Base-by-base conservation (phyloP, 2,113 vertebrate species). In the Phalacrocorax pelagicus region DNA sequence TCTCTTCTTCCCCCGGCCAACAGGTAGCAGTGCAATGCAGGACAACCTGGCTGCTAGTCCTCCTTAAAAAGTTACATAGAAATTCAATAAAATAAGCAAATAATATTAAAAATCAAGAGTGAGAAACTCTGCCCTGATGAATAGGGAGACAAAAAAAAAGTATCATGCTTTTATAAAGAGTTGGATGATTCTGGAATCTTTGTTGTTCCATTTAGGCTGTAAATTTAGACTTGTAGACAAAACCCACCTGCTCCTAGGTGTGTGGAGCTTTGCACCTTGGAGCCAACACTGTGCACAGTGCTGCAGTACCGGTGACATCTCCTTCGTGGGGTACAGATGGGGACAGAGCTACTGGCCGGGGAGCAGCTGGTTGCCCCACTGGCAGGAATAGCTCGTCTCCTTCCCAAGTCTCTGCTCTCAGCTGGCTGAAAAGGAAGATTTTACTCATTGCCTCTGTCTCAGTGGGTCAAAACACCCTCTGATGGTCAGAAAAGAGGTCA, bases 271-370 rank as follows among this genome's bases (percentile, higher is more conserved):
- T 52, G 21, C 9, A 12, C 6, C 0, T 1, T 9, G 26, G 26
- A 52, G 29, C 20, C 54, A 61, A 26, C 20, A 27, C 29, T 12
- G 12, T 27, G 55, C 55, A 32, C 30, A 7, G 5, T 21, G 13
- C 8, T 30, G 9, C 5, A 10, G 34, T 19, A 24, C 9, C 12
- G 42, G 44, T 24, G 78, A 23, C 32, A 30, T 12, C 36, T 54
- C 26, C 30, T 23, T 44, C 22, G 1, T 9, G 54, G 46, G n/a
- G 11, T 3, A 21, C 0, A 5, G 24, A 30, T 55, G 61, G 32
- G 21, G 61, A 62, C 27, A 38, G 29, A 65, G 65, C 32, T 78
- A 6, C 16, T 23, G 36, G 44, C 11, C 10, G 3, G 3, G 20
- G 12, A 11, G 81, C 29, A 4, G 15, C 47, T 40, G 57, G 49